Base-by-base conservation (phyloP, 1,140 invertebrate genomes). In the Nixonia krombeini region DNA sequence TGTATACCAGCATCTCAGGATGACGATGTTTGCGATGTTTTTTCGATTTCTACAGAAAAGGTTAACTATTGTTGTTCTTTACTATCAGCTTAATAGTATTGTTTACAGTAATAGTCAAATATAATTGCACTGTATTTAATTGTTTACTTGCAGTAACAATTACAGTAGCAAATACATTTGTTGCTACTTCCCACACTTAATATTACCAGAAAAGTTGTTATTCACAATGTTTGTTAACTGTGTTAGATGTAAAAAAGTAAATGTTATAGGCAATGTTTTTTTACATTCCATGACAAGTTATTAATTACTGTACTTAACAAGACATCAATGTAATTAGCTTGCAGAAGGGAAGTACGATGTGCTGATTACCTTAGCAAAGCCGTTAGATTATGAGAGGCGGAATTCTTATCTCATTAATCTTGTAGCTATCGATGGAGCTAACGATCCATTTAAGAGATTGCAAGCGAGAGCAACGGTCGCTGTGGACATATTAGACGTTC, bases 401-500 rank as follows among this genome's bases (percentile, higher is more conserved):
- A 89, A 91, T 10, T 90, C 91, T 0, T 94, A 93, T 68, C 86
- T 90, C 5, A 86, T 94, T 51, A 89, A 87, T 29, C 77, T 93
- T 0, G 79, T 88, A 49, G 92, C 92, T 0, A 81, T 82, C 1
- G 93, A 94, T 72, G 84, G 86, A 33, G 86, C 88, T 0, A 83
- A 85, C n/a, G 88, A 88, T 37, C 76, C 80, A 9, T 76, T 72
- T 1, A 87, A 87, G 50, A 85, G 88, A 16, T 72, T 93, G 8
- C 88, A 87, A 17, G 88, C 91, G 0, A 82, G 88, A 16, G 91
- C 92, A 0, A 91, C 89, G n/a, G 87, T 95, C 4, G 88, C 90
- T 0, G 89, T 94, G 0, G 89, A 91, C 10, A 87, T 95, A 8
- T 81, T 89, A 16, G 94, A 96, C 73, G 88, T 93, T 1, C 94